Percentiles rank a stretch among this genome's conserved stretches.
Conservation (phyloP, 2,888 invertebrate species). For the Thera obeliscata region DNA sequence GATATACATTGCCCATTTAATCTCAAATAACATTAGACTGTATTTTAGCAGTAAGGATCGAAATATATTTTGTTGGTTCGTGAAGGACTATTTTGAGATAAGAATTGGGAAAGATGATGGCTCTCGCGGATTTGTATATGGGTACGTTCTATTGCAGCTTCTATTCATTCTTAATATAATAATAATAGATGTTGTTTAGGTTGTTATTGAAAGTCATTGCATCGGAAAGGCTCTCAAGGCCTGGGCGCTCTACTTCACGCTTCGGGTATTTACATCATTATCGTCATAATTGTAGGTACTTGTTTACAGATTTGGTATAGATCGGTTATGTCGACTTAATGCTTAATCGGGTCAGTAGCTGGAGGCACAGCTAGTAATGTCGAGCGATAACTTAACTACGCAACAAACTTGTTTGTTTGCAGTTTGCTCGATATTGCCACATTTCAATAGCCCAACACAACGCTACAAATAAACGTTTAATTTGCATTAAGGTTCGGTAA, state of each 20-base stretch:
- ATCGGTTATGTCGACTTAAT: conserved; percentile 15
- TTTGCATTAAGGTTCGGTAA: conserved; percentile 24
- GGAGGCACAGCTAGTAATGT: conserved; percentile 39
- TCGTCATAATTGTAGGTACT: conserved; percentile 24
- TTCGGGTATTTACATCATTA: conserved; percentile 37
- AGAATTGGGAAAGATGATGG: conserved; percentile 70
- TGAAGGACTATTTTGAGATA: conserved; percentile 52
- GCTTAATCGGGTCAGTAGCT: conserved; percentile 29
- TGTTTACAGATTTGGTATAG: conserved; percentile 28
- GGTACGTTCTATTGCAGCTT: conserved; percentile 66
- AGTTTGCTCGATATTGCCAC: conserved; percentile 47
- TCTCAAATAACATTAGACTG: conserved; percentile 58
- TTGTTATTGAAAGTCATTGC: conserved; percentile 55
- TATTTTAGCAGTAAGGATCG: conserved; percentile 69
- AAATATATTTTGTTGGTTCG: conserved; percentile 25
- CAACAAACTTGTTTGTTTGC: conserved; percentile 66
- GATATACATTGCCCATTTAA: conserved; percentile 69
- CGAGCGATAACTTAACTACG: conserved; percentile 58
- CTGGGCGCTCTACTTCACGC: conserved; percentile 61
- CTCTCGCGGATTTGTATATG: conserved; percentile 76
- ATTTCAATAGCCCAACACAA: conserved; percentile 34
- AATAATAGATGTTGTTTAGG: conserved; percentile 56
- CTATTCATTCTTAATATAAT: conserved; percentile 39
- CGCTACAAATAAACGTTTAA: conserved; percentile 19
- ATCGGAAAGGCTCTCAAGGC: conserved; percentile 66